A percentile compares a stretch with the other conserved stretches of the same genome.
These are phyloP conservation scores for Perdix hodgsoniae DNA, from an alignment of 2,797 vertebrate species.

Conservation along the genomic window DNA sequence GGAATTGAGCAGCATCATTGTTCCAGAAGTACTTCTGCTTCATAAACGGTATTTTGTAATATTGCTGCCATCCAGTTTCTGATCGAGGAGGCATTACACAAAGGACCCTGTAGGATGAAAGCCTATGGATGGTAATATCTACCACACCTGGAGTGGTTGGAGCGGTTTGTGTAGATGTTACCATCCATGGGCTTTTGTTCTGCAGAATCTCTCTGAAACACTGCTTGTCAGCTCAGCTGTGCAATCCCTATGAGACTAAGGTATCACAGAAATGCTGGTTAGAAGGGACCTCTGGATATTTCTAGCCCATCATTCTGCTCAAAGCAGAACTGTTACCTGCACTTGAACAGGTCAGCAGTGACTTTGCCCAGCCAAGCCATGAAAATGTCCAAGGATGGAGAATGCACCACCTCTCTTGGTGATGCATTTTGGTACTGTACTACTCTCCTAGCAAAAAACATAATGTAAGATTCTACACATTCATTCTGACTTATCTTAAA, in stretches of 20 bases:
- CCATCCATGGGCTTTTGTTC: not conserved
- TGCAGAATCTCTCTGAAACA: not conserved
- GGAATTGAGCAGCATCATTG: not conserved
- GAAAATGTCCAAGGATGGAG: not conserved
- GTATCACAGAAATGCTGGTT: not conserved
- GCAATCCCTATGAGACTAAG: not conserved
- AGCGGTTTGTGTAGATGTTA: not conserved
- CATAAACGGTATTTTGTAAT: not conserved
- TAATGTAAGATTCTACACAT: not conserved
- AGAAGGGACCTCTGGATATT: not conserved
- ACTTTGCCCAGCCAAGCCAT: conserved; percentile 12
- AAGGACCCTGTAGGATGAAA: not conserved
- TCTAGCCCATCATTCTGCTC: not conserved
- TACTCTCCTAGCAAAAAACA: not conserved
- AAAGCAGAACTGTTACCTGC: not conserved
- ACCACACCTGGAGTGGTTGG: not conserved
- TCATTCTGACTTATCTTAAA: not conserved
- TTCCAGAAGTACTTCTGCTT: not conserved
- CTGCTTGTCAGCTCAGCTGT: not conserved
- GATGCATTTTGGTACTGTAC: not conserved
- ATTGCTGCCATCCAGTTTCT: not conserved
- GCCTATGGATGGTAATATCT: not conserved
- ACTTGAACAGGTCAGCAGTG: conserved; percentile 6
- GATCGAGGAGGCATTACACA: not conserved
- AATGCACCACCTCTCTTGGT: not conserved